A percentile compares a stretch with the other conserved stretches of the same genome.
These are phyloP conservation scores for Geococcyx californianus DNA, from an alignment of 2,113 vertebrate species.

Conservation along the genomic window DNA sequence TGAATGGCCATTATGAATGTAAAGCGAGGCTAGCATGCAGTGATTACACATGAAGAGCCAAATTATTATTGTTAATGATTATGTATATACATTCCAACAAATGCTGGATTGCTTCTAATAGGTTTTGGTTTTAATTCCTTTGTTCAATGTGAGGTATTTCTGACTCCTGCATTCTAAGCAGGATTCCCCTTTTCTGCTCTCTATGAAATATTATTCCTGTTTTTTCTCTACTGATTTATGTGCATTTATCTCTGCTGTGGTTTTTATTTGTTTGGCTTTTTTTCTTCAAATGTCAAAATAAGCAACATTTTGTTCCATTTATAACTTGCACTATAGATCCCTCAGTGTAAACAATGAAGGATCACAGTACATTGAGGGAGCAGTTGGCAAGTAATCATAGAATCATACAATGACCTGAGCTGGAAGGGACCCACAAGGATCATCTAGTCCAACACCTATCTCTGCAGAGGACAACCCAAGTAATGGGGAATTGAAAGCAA, in stretches of 20 bases:
- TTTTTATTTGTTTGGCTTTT: neutral
- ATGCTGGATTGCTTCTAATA: conserved; percentile 21
- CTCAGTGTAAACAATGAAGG: neutral
- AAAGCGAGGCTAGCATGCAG: neutral
- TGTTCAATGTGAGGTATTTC: neutral
- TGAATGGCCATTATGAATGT: conserved; percentile 12
- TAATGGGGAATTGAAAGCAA: neutral
- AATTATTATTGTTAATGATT: conserved; percentile 40
- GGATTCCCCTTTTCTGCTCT: neutral
- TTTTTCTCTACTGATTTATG: neutral
- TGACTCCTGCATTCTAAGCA: neutral
- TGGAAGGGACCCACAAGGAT: too few species aligned
- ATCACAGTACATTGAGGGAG: neutral
- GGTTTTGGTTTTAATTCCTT: conserved; percentile 1
- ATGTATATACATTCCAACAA: neutral
- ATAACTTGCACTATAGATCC: neutral
- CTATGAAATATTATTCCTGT: neutral
- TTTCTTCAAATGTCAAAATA: neutral
- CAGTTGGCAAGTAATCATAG: too few species aligned
- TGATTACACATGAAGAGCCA: conserved; percentile 21
- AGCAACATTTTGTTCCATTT: neutral
- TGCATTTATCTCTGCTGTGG: neutral
- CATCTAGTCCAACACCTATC: too few species aligned
- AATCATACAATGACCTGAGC: too few species aligned
- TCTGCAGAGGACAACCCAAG: too few species aligned